Evolutionary conservation across 2,797 vertebrate species (phyloP).

Genomic region (Streptopelia turtur): DNA sequence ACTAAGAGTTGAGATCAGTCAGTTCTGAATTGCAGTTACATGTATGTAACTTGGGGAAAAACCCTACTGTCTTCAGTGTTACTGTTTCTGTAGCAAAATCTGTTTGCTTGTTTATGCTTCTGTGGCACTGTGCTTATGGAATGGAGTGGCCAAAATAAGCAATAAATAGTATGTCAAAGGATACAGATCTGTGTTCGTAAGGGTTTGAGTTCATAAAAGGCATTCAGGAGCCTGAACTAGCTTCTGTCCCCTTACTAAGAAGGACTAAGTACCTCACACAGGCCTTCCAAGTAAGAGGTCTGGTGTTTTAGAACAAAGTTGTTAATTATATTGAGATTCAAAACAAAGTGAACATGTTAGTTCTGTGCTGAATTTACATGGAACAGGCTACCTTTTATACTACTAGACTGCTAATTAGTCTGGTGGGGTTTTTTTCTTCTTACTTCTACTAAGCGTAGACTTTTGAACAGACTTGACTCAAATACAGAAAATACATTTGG

Average conservation of each 20-base stretch:
- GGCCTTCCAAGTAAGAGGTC: not conserved
- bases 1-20: not conserved
- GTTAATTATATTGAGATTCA: not conserved
- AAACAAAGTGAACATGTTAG: conserved; percentile 19
- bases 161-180: not conserved
- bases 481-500: not conserved
- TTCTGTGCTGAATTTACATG: conserved; percentile 20
- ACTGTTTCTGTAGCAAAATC: not conserved
- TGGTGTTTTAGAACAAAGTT: not conserved
- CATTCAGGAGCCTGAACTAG: not conserved
- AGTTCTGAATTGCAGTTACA: not conserved
- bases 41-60: not conserved
- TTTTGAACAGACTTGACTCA: not conserved
- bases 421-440: not conserved
- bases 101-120: not conserved
- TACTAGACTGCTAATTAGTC: conserved; percentile 5
- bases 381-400: conserved; percentile 33
- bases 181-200: not conserved
- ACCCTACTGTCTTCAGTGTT: not conserved
- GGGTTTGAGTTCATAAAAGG: not conserved
- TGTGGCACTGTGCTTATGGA: not conserved
- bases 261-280: not conserved
- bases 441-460: not conserved
- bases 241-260: not conserved
- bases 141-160: not conserved